These are phyloP conservation scores for Melanaphis sacchari DNA, from an alignment of 1,140 invertebrate genomes.

Conservation along the genomic window DNA sequence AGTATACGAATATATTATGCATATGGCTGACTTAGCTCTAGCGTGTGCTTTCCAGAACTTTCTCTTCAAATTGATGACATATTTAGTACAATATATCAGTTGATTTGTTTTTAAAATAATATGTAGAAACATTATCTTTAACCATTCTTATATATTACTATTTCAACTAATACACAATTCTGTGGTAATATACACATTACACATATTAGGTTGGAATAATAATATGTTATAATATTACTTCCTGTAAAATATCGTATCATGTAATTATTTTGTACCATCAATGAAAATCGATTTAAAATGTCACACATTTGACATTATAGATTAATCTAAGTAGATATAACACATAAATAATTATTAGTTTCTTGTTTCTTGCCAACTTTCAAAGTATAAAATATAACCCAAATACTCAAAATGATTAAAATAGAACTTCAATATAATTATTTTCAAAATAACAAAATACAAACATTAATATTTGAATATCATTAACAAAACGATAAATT, in stretches of 20 bases:
- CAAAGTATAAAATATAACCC: not conserved
- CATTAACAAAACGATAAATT: not conserved
- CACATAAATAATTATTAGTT: not conserved
- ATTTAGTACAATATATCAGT: not conserved
- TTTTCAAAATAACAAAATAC: not conserved
- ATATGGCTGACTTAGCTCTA: not conserved
- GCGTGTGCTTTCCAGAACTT: not conserved
- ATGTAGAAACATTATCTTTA: not conserved
- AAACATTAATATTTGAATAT: not conserved
- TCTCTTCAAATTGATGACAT: not conserved
- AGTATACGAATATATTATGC: not conserved
- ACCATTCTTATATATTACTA: too few species aligned
- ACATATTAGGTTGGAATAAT: too few species aligned
- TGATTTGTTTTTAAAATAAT: not conserved
- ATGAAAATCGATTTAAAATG: not conserved
- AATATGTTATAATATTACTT: not conserved
- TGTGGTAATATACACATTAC: too few species aligned
- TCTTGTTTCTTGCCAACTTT: not conserved
- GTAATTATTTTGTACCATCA: not conserved
- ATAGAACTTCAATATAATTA: not conserved
- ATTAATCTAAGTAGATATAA: not conserved
- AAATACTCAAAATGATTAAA: not conserved
- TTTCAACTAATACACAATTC: too few species aligned
- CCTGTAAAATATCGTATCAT: not conserved
- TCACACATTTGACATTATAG: not conserved